phyloP scores from a whole-genome alignment of 2,888 invertebrate species.

The Polydrusus pterygomalis region DNA sequence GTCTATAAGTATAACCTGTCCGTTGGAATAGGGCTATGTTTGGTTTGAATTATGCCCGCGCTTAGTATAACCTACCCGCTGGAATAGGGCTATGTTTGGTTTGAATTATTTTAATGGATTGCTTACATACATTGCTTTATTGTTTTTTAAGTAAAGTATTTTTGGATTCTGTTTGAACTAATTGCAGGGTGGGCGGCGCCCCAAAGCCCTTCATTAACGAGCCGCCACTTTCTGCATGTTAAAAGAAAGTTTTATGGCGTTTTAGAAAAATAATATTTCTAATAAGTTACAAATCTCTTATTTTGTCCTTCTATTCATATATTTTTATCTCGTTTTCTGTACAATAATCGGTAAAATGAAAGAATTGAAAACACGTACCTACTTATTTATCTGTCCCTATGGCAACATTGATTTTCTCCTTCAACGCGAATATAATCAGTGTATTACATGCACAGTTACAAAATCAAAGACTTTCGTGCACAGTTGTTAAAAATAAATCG shows the following conservation, averaged over 20 bases:
- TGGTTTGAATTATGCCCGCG: too few relatives aligned
- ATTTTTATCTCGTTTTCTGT: not conserved
- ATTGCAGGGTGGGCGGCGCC: too few relatives aligned
- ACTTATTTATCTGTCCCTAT: conserved; percentile 39
- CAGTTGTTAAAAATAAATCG: conserved; percentile 3
- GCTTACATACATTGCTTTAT: too few relatives aligned
- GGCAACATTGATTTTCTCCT: conserved; percentile 49
- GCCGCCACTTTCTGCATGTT: too few relatives aligned
- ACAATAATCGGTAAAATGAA: not conserved
- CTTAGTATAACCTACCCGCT: too few relatives aligned
- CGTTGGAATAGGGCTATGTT: too few relatives aligned
- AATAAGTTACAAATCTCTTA: not conserved
- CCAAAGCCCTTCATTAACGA: too few relatives aligned
- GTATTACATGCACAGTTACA: conserved; percentile 38
- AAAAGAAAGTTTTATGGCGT: not conserved
- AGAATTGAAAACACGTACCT: conserved; percentile 8
- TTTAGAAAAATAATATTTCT: not conserved
- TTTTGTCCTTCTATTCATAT: not conserved
- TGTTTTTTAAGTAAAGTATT: too few relatives aligned
- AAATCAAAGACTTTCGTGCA: conserved; percentile 33
- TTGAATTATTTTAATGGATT: too few relatives aligned
- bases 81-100: too few relatives aligned
- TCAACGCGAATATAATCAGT: conserved; percentile 23
- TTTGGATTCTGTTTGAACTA: too few relatives aligned
- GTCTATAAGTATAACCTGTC: too few relatives aligned